These are phyloP conservation scores for Spongilla lacustris DNA, from an alignment of 37 sponge, comb jelly and placozoan species.

Conservation along the genomic window DNA sequence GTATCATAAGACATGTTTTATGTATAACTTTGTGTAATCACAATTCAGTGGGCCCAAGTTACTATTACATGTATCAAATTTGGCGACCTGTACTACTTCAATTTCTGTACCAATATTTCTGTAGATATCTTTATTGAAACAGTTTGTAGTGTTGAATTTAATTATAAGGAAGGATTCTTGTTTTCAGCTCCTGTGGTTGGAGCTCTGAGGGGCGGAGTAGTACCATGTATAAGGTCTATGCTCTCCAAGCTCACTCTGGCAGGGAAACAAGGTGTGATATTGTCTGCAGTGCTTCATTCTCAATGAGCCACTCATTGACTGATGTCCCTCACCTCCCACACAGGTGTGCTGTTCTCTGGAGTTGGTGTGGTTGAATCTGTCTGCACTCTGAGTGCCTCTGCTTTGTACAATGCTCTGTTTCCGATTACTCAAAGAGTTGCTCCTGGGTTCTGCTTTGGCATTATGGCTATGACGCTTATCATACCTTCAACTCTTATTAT, in stretches of 20 bases:
- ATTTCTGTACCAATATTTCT: too few relatives aligned
- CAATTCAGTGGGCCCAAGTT: too few relatives aligned
- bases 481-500: conserved; percentile 49
- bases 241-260: conserved; percentile 64
- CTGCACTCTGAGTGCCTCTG: conserved; percentile 68
- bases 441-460: conserved; percentile 74
- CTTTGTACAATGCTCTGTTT: conserved; percentile 77
- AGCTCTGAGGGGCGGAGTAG: conserved; percentile 72
- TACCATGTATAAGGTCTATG: conserved; percentile 73
- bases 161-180: background rate
- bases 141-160: too few relatives aligned
- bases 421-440: conserved; percentile 43
- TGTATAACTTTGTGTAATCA: too few relatives aligned
- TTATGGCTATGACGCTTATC: conserved; percentile 69
- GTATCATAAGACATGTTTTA: too few relatives aligned
- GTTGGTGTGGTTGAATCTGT: conserved; percentile 51
- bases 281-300: background rate
- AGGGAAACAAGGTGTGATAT: conserved; percentile 64
- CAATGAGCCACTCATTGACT: background rate
- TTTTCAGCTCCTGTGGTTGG: conserved; percentile 68
- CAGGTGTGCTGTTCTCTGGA: conserved; percentile 81
- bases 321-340: background rate
- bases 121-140: too few relatives aligned
- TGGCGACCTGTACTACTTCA: too few relatives aligned
- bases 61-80: too few relatives aligned